Base-by-base conservation (phyloP, 2,113 vertebrate genomes). In the Ceratotherium simum region DNA sequence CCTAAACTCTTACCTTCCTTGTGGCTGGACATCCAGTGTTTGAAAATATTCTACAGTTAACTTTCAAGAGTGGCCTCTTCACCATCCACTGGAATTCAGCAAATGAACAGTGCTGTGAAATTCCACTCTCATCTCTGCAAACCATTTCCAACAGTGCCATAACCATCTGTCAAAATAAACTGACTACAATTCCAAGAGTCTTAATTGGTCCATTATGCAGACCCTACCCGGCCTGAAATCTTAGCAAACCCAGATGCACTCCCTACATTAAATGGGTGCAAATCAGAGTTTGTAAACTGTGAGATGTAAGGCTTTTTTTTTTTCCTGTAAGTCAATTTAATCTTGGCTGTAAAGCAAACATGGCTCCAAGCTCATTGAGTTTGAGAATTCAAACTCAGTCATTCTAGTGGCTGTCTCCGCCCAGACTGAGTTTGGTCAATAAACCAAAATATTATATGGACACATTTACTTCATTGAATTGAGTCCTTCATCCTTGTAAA, bases 91-190 rank as follows among this genome's bases (percentile, higher is more conserved):
- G 70, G 51, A 94, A 90, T 90, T 94, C 20, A 21, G 33, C 10
- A 94, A 69, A 64, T 36, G 25, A 60, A 10, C 13, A 31, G 3
- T 33, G 16, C 69, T 75, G 85, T 94, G 73, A 31, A 79, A 91
- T 94, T 73, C 36, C 33, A 36, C 14, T 23, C 11, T 88, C 20
- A 62, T 81, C 9, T 65, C 36, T 87, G 27, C 7, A 88, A 65
- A 67, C 12, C 3, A n/a, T 84, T 95, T 84, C 88, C 91, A 91
- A 72, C 14, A 83, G 11, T 7, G 13, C n/a, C n/a, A 78, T 65
- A 90, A 60, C 60, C 79, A 88, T 88, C 80, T 97, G 80, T 84
- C 95, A 90, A 92, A 88, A 97, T 56, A 88, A 92, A 51, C 76
- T 88, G 25, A 88, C 29, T 70, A 29, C 23, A 81, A 33, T 84